Percentiles rank a stretch among this genome's conserved stretches.
Evolutionary conservation across 2,888 invertebrate species (phyloP).

Genomic region (Orthonychiurus folsomi): DNA sequence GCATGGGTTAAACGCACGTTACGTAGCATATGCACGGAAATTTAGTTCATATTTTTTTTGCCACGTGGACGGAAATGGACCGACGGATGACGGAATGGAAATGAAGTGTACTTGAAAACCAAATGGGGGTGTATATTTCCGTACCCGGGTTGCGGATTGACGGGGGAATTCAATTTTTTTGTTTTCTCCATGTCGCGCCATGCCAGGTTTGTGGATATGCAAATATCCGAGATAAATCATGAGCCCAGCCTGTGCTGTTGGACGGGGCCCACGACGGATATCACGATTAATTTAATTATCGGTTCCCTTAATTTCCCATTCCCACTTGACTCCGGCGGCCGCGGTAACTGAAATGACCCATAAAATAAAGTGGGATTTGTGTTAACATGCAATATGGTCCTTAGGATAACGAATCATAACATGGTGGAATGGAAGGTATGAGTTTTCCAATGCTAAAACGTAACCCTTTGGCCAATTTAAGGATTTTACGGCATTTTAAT

Average conservation of each 20-base stretch:
- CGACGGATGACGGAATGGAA: background rate
- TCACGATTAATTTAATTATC: conserved; percentile 40
- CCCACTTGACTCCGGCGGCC: background rate
- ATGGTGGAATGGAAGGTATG: background rate
- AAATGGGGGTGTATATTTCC: background rate
- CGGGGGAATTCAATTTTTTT: background rate
- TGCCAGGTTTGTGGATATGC: too few relatives aligned
- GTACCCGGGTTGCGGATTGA: background rate
- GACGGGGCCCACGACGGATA: conserved; percentile 12
- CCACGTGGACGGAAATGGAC: background rate
- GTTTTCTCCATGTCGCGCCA: too few relatives aligned
- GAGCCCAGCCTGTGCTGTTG: background rate
- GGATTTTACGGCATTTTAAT: too few relatives aligned
- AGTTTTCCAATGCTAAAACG: too few relatives aligned
- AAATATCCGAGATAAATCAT: background rate
- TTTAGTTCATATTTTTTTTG: background rate
- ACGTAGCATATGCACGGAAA: background rate
- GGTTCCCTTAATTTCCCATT: conserved; percentile 33
- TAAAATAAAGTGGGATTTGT: background rate
- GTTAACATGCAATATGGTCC: background rate
- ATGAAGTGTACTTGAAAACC: background rate
- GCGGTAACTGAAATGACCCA: background rate
- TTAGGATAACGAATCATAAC: background rate
- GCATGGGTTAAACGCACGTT: background rate
- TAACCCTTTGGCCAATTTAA: too few relatives aligned